Conservation (phyloP, 2,113 vertebrate species). For the Semicossyphus pulcher region DNA sequence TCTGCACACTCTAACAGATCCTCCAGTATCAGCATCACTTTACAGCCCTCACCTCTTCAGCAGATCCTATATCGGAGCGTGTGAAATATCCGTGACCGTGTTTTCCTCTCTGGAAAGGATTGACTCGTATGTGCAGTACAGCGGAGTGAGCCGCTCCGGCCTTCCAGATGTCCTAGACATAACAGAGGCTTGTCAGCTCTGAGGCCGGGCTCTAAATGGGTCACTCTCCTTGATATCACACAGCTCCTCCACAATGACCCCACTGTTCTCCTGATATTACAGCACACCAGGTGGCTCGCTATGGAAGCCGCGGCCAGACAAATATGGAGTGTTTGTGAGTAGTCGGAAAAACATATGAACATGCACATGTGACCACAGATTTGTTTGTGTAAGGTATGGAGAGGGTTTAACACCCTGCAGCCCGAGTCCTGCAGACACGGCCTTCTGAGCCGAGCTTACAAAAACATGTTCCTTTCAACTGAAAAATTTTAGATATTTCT, state of each 20-base stretch:
- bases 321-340: slow-evolving; percentile 66
- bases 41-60: slow-evolving; percentile 17
- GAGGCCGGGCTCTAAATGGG: slow-evolving; percentile 78
- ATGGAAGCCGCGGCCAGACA: slow-evolving; percentile 70
- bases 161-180: slow-evolving; percentile 78
- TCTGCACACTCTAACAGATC: slow-evolving; percentile 45
- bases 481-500: no score
- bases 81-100: slow-evolving; percentile 53
- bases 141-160: slow-evolving; percentile 44
- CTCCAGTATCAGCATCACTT: slow-evolving; percentile 35
- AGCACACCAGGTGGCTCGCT: slow-evolving; percentile 80
- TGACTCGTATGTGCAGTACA: slow-evolving; percentile 37
- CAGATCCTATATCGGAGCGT: slow-evolving; percentile 44
- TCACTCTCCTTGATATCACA: slow-evolving; percentile 80
- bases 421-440: not conserved
- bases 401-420: not conserved
- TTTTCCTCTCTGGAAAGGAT: slow-evolving; percentile 45
- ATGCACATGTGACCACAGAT: no score
- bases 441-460: not conserved
- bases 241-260: slow-evolving; percentile 80
- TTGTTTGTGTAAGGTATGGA: slow-evolving; percentile 7
- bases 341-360: slow-evolving; percentile 10
- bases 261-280: slow-evolving; percentile 82
- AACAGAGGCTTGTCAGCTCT: slow-evolving; percentile 77
- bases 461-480: no score